Base-by-base conservation (phyloP, 2,888 invertebrate species). In the Hofmannophila pseudospretella region DNA sequence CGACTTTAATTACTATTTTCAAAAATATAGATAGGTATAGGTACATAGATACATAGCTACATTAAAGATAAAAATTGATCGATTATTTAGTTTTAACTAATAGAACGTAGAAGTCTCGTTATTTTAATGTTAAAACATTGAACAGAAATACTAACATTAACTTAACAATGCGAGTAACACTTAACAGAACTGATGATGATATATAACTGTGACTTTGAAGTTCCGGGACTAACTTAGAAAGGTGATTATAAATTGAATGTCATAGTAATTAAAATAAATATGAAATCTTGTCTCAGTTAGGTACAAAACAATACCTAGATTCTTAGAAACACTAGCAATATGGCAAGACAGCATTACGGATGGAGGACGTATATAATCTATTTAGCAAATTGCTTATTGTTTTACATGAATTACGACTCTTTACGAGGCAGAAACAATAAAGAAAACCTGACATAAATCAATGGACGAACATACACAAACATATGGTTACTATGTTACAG, bases 381-480 rank as follows among this genome's bases (percentile, higher is more conserved):
- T 82, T 80, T 77, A 77, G 75, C 67, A 77, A 84, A 86, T 84
- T 77, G 84, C 81, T 82, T 77, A 84, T 86, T 86, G 85, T 86
- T 79, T 74, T 73, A 64, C 57, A 51, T 72, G 78, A 76, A 80
- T 82, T 79, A 77, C 74, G 73, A 67, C 67, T 74, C 67, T 79
- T 80, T 82, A 82, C 72, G 79, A 80, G 59, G 59, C 72, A 78
- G 70, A 80, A 81, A 84, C 84, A 78, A 86, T 84, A 82, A 76
- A 71, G 73, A 67, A 58, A 70, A 78, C 68, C 67, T 67, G 66
- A 59, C 73, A 72, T 82, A 82, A 82, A 80, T 81, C 81, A 77
- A 65, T 66, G 70, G 69, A 74, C 72, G 68, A 65, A 71, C 67
- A 67, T 72, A 70, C 68, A 62, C 63, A 70, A 65, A 58, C 52